Base-by-base conservation (phyloP, 2,113 vertebrate genomes). In the Microcebus jonahi region DNA sequence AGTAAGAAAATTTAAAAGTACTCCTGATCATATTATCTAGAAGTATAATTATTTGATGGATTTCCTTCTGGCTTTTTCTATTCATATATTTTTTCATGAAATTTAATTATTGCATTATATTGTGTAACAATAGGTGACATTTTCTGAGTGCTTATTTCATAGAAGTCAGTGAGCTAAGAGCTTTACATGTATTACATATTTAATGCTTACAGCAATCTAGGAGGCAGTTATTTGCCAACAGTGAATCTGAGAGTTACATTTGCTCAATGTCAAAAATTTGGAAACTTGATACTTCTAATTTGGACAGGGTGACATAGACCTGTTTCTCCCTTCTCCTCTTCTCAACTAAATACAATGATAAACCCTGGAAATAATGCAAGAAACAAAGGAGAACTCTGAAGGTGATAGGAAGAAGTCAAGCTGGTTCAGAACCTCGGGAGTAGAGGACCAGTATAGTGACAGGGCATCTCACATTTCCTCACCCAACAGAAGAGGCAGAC, bases 31-130 rank as follows among this genome's bases (percentile, higher is more conserved):
- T 55, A 1, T 65, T 68, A 29, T 76, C n/a, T 67, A 76, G 21
- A 79, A 23, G 42, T 77, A 14, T 79, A 76, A 86, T 86, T 87
- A 88, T 79, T 75, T 89, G 77, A 68, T 94, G 48, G 27, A n/a
- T 86, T 96, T 93, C 42, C 17, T 88, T 85, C 48, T 96, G 59
- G 34, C 61, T 82, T 85, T 95, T 95, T 85, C 79, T 59, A 53
- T 79, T 79, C 70, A 9, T 73, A 42, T 13, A 7, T 90, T 91
- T 80, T 73, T 76, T 34, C 36, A 67, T 55, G n/a, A 87, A 75
- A 42, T 81, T 45, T 90, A 92, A 73, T 88, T 76, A 70, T 85
- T 88, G 67, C 42, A 82, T 80, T 87, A 71, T 89, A 55, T 67
- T 89, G 42, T 67, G 0, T 21, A 82, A 63, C 34, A 42, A 45